A percentile compares a stretch with the other conserved stretches of the same genome.
phyloP scores from a whole-genome alignment of 92 coral and sea anemone species.

The Heteractis magnifica region DNA sequence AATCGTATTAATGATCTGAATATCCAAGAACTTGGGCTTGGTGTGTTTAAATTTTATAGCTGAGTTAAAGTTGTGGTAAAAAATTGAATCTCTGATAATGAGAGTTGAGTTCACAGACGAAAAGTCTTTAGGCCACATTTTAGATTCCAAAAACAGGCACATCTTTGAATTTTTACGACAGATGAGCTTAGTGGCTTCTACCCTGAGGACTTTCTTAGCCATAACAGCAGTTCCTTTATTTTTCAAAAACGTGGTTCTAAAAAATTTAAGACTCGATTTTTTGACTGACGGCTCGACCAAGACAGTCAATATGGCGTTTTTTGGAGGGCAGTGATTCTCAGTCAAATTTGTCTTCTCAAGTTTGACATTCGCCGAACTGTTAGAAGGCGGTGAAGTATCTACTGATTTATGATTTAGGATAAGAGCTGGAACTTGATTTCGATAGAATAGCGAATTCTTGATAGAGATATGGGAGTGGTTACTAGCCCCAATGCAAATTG shows the following conservation, averaged over 20 bases:
- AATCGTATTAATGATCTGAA: neutral
- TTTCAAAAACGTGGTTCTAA: neutral
- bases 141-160: neutral
- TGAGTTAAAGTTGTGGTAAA: conserved; percentile 3
- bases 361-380: neutral
- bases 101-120: neutral
- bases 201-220: neutral
- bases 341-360: neutral
- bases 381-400: neutral
- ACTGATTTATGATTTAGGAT: neutral
- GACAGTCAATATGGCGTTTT: conserved; percentile 1
- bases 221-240: conserved; percentile 2
- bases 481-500: neutral
- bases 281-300: neutral
- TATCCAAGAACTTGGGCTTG: neutral
- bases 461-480: neutral
- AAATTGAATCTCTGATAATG: neutral
- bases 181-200: neutral
- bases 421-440: conserved; percentile 8
- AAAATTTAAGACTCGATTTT: neutral
- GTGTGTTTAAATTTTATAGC: neutral
- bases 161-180: neutral
- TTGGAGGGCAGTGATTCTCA: neutral
- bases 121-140: neutral
- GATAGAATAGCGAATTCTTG: conserved; percentile 8